phyloP scores from a whole-genome alignment of 1,140 invertebrate genomes.

The Orchestia grillus region DNA sequence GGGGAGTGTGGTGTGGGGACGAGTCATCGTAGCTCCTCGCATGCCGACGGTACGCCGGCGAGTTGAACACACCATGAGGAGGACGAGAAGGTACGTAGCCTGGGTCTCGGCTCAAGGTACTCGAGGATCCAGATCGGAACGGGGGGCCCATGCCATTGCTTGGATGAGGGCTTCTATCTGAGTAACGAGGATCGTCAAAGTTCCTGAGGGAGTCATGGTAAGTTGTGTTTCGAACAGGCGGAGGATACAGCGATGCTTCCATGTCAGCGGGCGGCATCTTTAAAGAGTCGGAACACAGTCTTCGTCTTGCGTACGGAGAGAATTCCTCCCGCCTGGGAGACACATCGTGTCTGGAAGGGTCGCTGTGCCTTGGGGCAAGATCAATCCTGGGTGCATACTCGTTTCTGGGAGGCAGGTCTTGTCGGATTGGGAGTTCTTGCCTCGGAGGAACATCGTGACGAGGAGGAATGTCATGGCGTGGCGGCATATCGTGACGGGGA shows the following conservation, averaged over 20 bases:
- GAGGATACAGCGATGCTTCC: neutral
- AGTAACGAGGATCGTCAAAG: constrained; percentile 18
- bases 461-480: neutral
- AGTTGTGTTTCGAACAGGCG: constrained; percentile 49
- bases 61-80: constrained; percentile 42
- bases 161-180: constrained; percentile 19
- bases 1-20: constrained; percentile 42
- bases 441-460: constrained; percentile 13
- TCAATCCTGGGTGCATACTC: constrained; percentile 33
- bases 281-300: constrained; percentile 35
- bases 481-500: constrained; percentile 16
- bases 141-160: constrained; percentile 54
- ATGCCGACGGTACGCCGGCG: constrained; percentile 35
- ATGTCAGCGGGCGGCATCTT: neutral
- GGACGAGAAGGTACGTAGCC: constrained; percentile 61
- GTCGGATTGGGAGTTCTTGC: constrained; percentile 9
- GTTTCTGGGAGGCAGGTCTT: constrained; percentile 3
- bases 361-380: constrained; percentile 29
- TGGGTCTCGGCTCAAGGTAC: constrained; percentile 61
- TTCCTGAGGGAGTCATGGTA: constrained; percentile 42
- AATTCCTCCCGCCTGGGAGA: constrained; percentile 22
- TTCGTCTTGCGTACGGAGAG: constrained; percentile 17
- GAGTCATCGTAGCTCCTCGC: constrained; percentile 43
- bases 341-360: constrained; percentile 12
- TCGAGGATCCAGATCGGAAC: constrained; percentile 61